Base-by-base conservation (phyloP, 2,113 vertebrate species). In the Mionectes macconnelli region DNA sequence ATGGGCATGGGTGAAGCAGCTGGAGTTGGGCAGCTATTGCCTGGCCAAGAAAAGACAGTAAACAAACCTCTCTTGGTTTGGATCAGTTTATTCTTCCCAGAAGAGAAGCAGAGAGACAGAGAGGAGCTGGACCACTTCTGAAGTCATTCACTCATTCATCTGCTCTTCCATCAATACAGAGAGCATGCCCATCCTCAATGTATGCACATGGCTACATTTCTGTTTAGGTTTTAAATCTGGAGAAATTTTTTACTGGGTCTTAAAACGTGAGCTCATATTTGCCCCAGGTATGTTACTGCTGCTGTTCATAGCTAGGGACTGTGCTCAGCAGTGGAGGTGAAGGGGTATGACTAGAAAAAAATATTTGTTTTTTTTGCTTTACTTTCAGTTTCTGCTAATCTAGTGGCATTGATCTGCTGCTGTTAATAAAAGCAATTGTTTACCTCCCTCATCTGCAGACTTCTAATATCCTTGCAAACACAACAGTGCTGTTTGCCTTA, bases 371-470 rank as follows among this genome's bases (percentile, higher is more conserved):
- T 81, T 72, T 81, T 73, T 70, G 18, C 73, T 90, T 88, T 90
- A 56, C 84, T 88, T 83, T 69, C 27, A 39, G n/a, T 81, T 92
- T 92, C 73, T 81, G 39, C 59, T 70, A 84, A 81, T 86, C 47
- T 75, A 72, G n/a, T 92, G 80, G 49, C 90, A 96, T 90, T 87
- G 92, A 93, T 96, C 68, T 90, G 60, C 73, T 91, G 53, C 78
- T 94, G 47, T 92, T 96, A 94, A 96, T 93, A 86, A 94, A 93
- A 84, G 27, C 74, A 85, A 72, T 66, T 87, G 68, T 92, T 94
- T 94, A 75, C 66, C 53, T 96, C 22, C 1, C 84, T 96, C 59
- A 33, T 88, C 79, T 93, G 44, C 56, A 87, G 73, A 72, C 44
- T 62, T 33, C 39, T 78, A 78, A 67, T 72, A 90, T 44, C n/a